phyloP scores from a whole-genome alignment of 2,797 vertebrate genomes.

The Denticeps clupeoides region DNA sequence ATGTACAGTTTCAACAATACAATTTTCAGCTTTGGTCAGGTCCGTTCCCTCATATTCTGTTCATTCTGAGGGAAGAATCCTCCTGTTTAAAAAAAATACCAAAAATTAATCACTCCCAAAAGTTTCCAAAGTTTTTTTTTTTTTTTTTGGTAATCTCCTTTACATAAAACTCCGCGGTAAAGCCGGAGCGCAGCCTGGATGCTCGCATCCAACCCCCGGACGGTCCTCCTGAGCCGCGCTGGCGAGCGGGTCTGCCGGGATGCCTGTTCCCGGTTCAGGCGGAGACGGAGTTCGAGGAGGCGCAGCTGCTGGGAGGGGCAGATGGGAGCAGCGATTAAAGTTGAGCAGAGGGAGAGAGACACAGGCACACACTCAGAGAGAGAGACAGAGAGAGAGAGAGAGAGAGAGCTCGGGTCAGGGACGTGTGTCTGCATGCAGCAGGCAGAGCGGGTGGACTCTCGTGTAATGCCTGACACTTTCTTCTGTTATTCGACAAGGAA shows the following conservation, averaged over 20 bases:
- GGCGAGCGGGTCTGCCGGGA: no score
- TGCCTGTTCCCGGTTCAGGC: constrained; percentile 19
- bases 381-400: neutral
- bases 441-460: no score
- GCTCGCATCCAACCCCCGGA: neutral
- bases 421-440: no score
- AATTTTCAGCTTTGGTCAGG: constrained; percentile 14
- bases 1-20: no score
- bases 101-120: neutral
- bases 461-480: no score
- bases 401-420: no score
- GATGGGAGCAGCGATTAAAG: constrained; percentile 17
- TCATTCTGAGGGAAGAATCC: constrained; percentile 37
- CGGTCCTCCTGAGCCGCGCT: neutral
- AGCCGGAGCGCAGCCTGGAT: neutral
- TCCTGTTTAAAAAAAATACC: constrained; percentile 17
- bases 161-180: neutral
- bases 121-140: no score
- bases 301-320: constrained; percentile 55
- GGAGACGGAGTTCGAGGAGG: constrained; percentile 50
- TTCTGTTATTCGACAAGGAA: no score
- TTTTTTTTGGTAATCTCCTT: neutral
- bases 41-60: constrained; percentile 40
- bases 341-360: constrained; percentile 15
- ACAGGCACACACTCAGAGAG: neutral